Base-by-base conservation (phyloP, 2,797 vertebrate genomes). In the Mus caroli region DNA sequence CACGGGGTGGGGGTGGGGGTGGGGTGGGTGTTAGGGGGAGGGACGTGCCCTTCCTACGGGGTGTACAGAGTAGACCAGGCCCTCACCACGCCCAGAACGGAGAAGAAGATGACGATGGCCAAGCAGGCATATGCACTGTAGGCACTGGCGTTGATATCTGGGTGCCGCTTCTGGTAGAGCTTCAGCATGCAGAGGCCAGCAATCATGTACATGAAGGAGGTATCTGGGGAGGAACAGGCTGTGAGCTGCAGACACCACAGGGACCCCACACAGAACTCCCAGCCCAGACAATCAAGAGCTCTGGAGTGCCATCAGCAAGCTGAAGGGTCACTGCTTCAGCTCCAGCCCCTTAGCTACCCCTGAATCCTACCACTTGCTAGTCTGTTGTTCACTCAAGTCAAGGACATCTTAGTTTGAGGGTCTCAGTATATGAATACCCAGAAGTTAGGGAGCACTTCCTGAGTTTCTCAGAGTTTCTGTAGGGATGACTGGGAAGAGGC, bases 131-230 rank as follows among this genome's bases (percentile, higher is more conserved):
- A 99, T 95, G 99, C 99, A 0, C 99, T 99, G 98, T 99, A 99
- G 90, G 99, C 99, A 0, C 99, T 99, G 83, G 99, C 99, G 0
- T 99, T 99, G 98, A 99, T 99, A 98, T 99, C 99, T 0, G 99
- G 99, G 98, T 99, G 99, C 64, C 99, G 99, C 98, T 99, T 99
- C 99, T 99, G 99, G 97, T 99, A 99, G 12, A 99, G 98, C 98
- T 99, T 99, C 97, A 99, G 97, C 99, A 99, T 99, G 96, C 99
- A 99, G 83, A 99, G 99, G 11, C 99, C 99, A 0, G 99, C 99
- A 0, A 99, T 99, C 99, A 99, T 99, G 98, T 99, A 99, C 99
- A 99, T 99, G 98, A 99, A 99, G 0, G 99, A 99, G 0, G 99
- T 99, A 97, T 99, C 99, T 99, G 98, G 0, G 17, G 0, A 24